Evolutionary conservation across 1,140 invertebrate species (phyloP), one percentile per base, ranked within the genome.

Genomic region (Cherax destructor): DNA sequence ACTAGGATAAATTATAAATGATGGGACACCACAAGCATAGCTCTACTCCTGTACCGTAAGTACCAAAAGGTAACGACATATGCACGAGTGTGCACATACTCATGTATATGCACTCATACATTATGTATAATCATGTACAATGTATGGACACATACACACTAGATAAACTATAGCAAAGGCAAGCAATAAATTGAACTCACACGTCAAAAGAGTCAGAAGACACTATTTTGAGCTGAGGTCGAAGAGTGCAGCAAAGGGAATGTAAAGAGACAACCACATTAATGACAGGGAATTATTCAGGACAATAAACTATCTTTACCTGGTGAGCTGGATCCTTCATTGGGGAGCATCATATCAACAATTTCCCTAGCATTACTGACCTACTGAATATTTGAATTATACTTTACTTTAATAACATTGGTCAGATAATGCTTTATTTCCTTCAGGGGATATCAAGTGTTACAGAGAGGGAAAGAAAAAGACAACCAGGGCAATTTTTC

Each of bases 401-500:
- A n/a, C 47, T 52, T n/a, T 80, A 52, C n/a, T 80, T 52, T n/a
- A 7, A 52, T 79, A 47, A 24, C 47, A 49, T 47, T 79, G 16
- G 47, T 56, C 80, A 83, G 78, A 83, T 61, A 13, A 61, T 61
- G 47, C 59, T 83, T 76, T 74, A 30, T n/a, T 69, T 49, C 5
- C 9, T 49, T 24, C 49, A 24, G 61, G 21, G 41, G 16, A 13
- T 78, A 87, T 77, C n/a, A 56, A 49, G 65, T 74, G 49, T 85
- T 86, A 79, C 72, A 87, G 80, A 83, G 10, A 79, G 77, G 86
- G 49, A 78, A 88, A 85, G 88, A 80, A 61, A 91, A 80, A 85
- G 88, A 84, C 88, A 91, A 91, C 88, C 88, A 91, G 83, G 88
- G 88, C 83, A 91, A 91, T 80, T 84, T 91, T 47, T 91, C 88